These are phyloP conservation scores for Acipenser transmontanus DNA, from an alignment of 2,797 vertebrate genomes.

Conservation along the genomic window DNA sequence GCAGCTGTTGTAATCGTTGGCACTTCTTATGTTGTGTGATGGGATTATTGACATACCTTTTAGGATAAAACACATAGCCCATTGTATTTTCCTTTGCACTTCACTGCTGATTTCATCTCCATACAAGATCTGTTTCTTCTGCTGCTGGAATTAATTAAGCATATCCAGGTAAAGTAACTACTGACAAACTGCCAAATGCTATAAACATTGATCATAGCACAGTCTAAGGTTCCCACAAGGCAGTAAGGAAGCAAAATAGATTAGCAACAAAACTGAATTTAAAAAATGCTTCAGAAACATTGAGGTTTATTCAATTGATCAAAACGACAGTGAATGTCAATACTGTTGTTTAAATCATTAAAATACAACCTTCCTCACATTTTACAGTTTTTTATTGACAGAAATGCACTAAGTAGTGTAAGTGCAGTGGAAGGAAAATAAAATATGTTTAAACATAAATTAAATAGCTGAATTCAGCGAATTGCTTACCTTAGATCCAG, in stretches of 20 bases:
- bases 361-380: too few relatives aligned
- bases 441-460: too few relatives aligned
- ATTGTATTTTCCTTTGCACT: constrained; percentile 50
- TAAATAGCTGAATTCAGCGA: too few relatives aligned
- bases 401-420: too few relatives aligned
- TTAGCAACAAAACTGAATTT: too few relatives aligned
- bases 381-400: too few relatives aligned
- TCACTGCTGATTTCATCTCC: constrained; percentile 53
- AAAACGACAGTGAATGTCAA: too few relatives aligned
- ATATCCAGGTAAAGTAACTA: constrained; percentile 62
- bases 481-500: too few relatives aligned
- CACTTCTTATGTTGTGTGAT: constrained; percentile 66
- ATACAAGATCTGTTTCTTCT: constrained; percentile 37
- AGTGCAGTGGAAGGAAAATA: too few relatives aligned
- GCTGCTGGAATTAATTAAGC: constrained; percentile 63
- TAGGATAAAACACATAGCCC: constrained; percentile 47
- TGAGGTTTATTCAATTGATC: too few relatives aligned
- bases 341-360: too few relatives aligned
- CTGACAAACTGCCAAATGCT: constrained; percentile 65
- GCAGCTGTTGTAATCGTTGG: constrained; percentile 60
- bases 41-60: constrained; percentile 62
- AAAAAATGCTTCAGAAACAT: too few relatives aligned
- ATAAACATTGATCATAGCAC: constrained; percentile 69
- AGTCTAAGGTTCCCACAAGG: constrained; percentile 55
- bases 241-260: background rate